Evolutionary conservation across 2,113 vertebrate genomes (phyloP).

Genomic region (Macaca mulatta): DNA sequence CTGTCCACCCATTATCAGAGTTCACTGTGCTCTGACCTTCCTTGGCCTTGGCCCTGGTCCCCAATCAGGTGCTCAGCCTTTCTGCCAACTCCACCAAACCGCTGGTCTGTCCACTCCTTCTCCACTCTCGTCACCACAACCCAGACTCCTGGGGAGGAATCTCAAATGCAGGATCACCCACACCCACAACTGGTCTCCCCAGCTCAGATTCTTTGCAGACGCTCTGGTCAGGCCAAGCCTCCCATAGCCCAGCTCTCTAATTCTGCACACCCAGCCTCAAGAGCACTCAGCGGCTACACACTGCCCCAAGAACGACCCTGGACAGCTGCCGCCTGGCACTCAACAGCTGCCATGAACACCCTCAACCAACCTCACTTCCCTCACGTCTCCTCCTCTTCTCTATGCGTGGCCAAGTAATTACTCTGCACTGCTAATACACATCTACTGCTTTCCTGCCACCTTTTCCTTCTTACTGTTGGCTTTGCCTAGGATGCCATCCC

Average conservation of each 20-base stretch:
- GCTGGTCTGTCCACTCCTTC: not conserved
- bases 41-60: not conserved
- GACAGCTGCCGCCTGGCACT: not conserved
- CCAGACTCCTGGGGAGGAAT: not conserved
- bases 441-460: not conserved
- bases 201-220: not conserved
- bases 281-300: not conserved
- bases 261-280: not conserved
- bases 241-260: not conserved
- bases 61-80: not conserved
- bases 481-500: not conserved
- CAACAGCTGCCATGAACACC: not conserved
- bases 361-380: not conserved
- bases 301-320: fast-evolving
- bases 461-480: not conserved
- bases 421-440: too few relatives aligned
- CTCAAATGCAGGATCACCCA: not conserved
- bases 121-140: not conserved
- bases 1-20: not conserved
- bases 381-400: not conserved
- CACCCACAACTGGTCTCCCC: not conserved
- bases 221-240: not conserved
- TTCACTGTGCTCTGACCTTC: not conserved
- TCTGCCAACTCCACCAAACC: not conserved
- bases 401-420: not conserved